phyloP scores from a whole-genome alignment of 2,888 invertebrate genomes.

The Ecdyonurus torrentis region DNA sequence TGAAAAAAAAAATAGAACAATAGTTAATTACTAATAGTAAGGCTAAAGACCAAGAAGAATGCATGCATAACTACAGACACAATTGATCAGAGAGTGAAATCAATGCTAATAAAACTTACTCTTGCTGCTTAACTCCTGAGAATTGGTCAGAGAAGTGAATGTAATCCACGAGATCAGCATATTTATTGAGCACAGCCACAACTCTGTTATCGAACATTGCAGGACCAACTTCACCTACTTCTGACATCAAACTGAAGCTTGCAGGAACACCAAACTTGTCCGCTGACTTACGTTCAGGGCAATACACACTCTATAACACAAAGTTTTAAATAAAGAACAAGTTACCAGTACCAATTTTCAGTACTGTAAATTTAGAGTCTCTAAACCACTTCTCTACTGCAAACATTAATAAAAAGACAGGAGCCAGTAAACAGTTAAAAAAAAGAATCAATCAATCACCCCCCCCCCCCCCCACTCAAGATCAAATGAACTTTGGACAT shows the following conservation, averaged over 20 bases:
- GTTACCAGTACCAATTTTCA: no score
- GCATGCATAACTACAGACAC: not conserved
- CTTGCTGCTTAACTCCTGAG: conserved; percentile 76
- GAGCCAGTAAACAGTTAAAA: no score
- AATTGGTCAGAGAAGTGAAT: conserved; percentile 96
- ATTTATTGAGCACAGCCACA: conserved; percentile 57
- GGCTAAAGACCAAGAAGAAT: no score
- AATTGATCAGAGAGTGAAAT: not conserved
- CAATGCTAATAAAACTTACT: conserved; percentile 50
- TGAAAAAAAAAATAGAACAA: conserved; percentile 3
- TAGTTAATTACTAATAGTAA: no score
- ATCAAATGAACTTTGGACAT: no score
- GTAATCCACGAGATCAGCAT: conserved; percentile 73
- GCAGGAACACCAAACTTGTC: conserved; percentile 65
- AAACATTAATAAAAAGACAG: no score
- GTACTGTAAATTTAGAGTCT: no score
- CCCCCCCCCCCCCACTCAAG: no score
- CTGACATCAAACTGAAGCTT: conserved; percentile 64
- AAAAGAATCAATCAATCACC: no score
- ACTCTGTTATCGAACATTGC: conserved; percentile 71
- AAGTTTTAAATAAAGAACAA: no score
- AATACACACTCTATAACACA: conserved; percentile 56
- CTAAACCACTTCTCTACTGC: not conserved
- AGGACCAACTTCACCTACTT: conserved; percentile 75
- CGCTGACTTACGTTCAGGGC: conserved; percentile 62